A percentile compares a stretch with the other conserved stretches of the same genome.
Evolutionary conservation across 2,113 vertebrate species (phyloP).

Genomic region (Ameiurus melas): DNA sequence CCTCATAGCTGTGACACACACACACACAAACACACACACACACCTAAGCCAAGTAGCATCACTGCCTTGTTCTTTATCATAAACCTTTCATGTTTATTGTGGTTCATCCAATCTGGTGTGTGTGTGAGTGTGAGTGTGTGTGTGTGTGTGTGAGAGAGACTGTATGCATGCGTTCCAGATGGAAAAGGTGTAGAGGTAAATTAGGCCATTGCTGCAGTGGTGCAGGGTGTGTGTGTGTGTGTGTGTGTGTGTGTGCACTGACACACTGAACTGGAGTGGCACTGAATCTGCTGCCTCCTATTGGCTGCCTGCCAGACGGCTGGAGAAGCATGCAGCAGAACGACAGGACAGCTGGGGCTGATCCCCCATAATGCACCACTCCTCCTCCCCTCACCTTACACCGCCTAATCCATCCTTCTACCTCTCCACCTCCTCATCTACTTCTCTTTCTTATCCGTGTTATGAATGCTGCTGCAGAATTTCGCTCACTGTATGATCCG

Average conservation of each 20-base stretch:
- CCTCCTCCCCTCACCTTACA: constrained; percentile 39
- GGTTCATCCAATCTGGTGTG: not conserved
- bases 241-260: constrained; percentile 56
- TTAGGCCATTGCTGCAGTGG: constrained; percentile 53
- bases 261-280: constrained; percentile 78
- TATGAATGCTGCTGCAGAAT: constrained; percentile 33
- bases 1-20: constrained; percentile 13
- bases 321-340: constrained; percentile 65
- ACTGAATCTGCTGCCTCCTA: constrained; percentile 67
- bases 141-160: no score
- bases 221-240: constrained; percentile 37
- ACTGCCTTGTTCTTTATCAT: not conserved
- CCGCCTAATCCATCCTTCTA: constrained; percentile 40
- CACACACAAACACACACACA: constrained; percentile 24
- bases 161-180: not conserved
- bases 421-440: constrained; percentile 28
- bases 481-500: constrained; percentile 34
- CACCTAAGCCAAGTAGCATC: not conserved
- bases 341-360: constrained; percentile 67
- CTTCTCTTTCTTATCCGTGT: constrained; percentile 14
- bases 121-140: constrained; percentile 1
- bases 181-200: constrained; percentile 33
- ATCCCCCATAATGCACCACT: constrained; percentile 67
- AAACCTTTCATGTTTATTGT: constrained; percentile 2
- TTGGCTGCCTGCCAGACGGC: constrained; percentile 73